Evolutionary conservation across 2,888 invertebrate genomes (phyloP).

Genomic region (Brenthis hecate): DNA sequence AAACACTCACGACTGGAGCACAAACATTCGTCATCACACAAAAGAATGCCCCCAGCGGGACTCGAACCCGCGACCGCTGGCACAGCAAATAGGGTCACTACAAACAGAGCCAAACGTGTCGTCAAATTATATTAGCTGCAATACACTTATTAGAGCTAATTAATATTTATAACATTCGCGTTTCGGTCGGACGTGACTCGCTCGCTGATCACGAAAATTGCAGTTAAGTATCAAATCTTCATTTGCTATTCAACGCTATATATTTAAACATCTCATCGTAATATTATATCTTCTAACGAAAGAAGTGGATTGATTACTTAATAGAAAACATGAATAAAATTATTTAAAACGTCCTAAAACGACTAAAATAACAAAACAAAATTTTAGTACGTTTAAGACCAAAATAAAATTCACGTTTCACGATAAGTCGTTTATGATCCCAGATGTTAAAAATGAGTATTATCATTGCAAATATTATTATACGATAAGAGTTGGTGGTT

Average conservation of each 20-base stretch:
- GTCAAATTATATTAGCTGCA: conserved; percentile 39
- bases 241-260: conserved; percentile 46
- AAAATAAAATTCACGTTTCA: conserved; percentile 7
- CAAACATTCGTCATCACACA: too few relatives aligned
- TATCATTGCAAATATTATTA: conserved; percentile 24
- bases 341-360: background rate
- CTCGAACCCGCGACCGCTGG: too few relatives aligned
- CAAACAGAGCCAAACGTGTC: too few relatives aligned
- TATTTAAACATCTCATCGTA: conserved; percentile 6
- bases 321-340: background rate
- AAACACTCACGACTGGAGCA: too few relatives aligned
- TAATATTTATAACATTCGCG: conserved; percentile 16
- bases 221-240: conserved; percentile 57
- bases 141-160: conserved; percentile 46
- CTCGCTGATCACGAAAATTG: conserved; percentile 53
- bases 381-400: background rate
- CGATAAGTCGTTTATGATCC: conserved; percentile 14
- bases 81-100: too few relatives aligned
- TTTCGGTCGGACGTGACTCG: conserved; percentile 43
- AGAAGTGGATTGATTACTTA: background rate
- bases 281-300: background rate
- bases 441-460: conserved; percentile 11
- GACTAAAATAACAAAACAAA: background rate
- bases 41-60: too few relatives aligned
- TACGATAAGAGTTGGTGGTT: conserved; percentile 19